phyloP scores from a whole-genome alignment of 2,797 vertebrate genomes.

The Uromys caudimaculatus region DNA sequence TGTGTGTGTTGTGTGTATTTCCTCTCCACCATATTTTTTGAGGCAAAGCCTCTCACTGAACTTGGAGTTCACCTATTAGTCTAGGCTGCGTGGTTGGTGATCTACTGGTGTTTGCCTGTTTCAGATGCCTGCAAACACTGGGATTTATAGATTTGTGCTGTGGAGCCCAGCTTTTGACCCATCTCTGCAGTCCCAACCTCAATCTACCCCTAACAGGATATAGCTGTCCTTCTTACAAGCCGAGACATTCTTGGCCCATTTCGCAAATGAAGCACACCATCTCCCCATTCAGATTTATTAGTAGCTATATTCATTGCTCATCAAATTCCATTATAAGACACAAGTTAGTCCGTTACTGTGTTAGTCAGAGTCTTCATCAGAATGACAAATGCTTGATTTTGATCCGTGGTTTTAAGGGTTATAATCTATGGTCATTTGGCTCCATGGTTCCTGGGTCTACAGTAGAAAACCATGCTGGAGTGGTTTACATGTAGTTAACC shows the following conservation, averaged over 20 bases:
- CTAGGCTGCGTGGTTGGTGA: not conserved
- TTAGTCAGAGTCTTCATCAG: not conserved
- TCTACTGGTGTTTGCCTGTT: not conserved
- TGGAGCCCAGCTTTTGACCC: not conserved
- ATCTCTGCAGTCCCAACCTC: no score
- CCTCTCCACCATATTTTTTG: not conserved
- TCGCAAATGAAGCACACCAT: not conserved
- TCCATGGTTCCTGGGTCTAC: not conserved
- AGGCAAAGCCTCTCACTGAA: not conserved
- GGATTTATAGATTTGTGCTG: not conserved
- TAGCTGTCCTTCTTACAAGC: not conserved
- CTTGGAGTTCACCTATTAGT: not conserved
- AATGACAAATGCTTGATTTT: not conserved
- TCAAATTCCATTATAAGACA: not conserved
- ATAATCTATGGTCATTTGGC: not conserved
- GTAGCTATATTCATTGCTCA: not conserved
- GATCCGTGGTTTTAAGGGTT: not conserved
- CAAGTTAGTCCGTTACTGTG: not conserved
- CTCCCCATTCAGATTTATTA: not conserved
- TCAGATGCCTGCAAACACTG: not conserved
- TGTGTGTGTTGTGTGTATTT: not conserved
- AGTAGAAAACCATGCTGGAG: not conserved
- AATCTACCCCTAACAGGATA: not conserved
- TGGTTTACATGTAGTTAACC: not conserved
- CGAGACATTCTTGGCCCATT: not conserved